phyloP scores from a whole-genome alignment of 1,140 invertebrate genomes.

The Aphidius ervi region DNA sequence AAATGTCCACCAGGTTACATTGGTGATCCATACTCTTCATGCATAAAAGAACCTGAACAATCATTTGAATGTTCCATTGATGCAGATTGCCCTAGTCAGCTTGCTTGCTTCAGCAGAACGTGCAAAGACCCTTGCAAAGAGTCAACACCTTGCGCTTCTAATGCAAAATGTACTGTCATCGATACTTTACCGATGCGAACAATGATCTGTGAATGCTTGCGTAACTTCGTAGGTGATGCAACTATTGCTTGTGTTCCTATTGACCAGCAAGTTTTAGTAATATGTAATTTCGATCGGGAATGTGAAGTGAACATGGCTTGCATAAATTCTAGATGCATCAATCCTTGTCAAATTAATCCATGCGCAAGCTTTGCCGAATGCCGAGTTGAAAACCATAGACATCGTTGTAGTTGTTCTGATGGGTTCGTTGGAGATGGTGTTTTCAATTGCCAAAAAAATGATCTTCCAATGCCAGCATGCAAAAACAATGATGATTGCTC shows the following conservation, averaged over 20 bases:
- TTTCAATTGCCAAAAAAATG: constrained; percentile 71
- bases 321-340: constrained; percentile 67
- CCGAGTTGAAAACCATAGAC: constrained; percentile 68
- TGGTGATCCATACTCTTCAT: constrained; percentile 71
- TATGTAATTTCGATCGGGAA: constrained; percentile 67
- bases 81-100: constrained; percentile 76
- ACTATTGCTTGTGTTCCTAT: constrained; percentile 68
- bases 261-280: constrained; percentile 51
- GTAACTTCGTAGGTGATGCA: constrained; percentile 77
- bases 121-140: constrained; percentile 81
- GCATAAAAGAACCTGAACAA: constrained; percentile 56
- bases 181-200: constrained; percentile 81
- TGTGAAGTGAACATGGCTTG: constrained; percentile 69
- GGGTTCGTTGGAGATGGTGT: constrained; percentile 77
- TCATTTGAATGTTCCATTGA: constrained; percentile 73
- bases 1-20: constrained; percentile 76
- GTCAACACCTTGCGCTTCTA: constrained; percentile 72
- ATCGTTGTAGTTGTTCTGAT: constrained; percentile 71
- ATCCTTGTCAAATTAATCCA: constrained; percentile 72
- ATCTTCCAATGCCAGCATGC: constrained; percentile 57
- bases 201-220: constrained; percentile 80
- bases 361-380: constrained; percentile 80
- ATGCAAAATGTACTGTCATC: constrained; percentile 76
- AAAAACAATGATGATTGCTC: constrained; percentile 69
- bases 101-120: constrained; percentile 75